Conservation (phyloP, 2,888 invertebrate genomes). For the Dynastes grantii region DNA sequence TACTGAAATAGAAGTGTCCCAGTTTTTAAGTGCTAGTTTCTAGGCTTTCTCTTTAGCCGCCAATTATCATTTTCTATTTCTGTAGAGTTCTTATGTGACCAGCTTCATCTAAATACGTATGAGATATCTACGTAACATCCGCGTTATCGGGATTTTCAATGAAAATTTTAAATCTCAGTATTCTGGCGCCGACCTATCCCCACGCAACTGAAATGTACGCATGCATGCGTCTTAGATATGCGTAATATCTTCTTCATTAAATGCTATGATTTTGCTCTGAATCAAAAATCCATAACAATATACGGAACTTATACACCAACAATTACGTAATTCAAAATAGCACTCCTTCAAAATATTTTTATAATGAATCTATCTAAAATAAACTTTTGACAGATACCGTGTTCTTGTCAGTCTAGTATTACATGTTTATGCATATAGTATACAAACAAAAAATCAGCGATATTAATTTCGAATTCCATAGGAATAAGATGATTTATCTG, state of each 20-base stretch:
- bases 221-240: constrained; percentile 60
- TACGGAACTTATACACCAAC: constrained; percentile 12
- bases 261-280: constrained; percentile 17
- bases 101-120: constrained; percentile 42
- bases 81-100: constrained; percentile 50
- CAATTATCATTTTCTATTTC: constrained; percentile 54
- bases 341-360: constrained; percentile 1
- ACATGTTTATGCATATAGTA: not conserved
- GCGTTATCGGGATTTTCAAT: constrained; percentile 48
- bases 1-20: constrained; percentile 60
- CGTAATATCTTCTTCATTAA: constrained; percentile 47
- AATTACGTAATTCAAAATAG: constrained; percentile 38
- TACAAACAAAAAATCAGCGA: not conserved
- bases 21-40: constrained; percentile 55
- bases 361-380: not conserved
- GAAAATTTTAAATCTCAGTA: constrained; percentile 59
- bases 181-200: constrained; percentile 64
- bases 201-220: constrained; percentile 62
- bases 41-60: constrained; percentile 56
- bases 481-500: too few relatives aligned
- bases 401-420: not conserved
- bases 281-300: constrained; percentile 36
- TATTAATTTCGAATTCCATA: not conserved
- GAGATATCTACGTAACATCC: constrained; percentile 49
- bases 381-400: constrained; percentile 3